Evolutionary conservation across 1,140 invertebrate genomes (phyloP).

Genomic region (Steinernema khuongi): DNA sequence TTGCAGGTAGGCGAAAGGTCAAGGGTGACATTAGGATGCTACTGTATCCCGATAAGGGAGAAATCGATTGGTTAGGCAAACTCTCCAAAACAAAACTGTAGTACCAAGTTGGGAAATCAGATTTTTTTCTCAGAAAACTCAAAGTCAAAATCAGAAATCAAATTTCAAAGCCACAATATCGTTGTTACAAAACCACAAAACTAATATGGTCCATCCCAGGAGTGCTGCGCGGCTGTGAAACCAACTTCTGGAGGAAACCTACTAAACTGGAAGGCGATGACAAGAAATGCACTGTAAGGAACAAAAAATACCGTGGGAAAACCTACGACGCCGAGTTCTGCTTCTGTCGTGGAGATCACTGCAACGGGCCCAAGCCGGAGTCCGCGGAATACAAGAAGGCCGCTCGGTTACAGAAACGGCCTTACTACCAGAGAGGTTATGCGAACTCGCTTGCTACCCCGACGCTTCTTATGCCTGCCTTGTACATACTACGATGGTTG

Average conservation of each 20-base stretch:
- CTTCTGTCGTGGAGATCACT: not conserved
- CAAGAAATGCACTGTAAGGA: not conserved
- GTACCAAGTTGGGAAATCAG: no score
- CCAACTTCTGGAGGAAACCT: not conserved
- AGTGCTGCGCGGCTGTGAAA: not conserved
- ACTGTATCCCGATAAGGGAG: no score
- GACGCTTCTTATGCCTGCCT: not conserved
- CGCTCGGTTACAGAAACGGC: not conserved
- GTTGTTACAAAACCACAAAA: not conserved
- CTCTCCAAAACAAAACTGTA: no score
- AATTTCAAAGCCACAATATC: no score
- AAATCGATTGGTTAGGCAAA: no score
- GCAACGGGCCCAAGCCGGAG: not conserved
- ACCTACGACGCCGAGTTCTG: not conserved
- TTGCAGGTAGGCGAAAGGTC: slow-evolving; percentile 5
- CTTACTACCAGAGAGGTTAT: not conserved
- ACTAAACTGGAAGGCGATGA: not conserved
- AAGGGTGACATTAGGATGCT: no score
- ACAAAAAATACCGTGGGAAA: not conserved
- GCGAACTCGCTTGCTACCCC: not conserved
- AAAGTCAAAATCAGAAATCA: no score
- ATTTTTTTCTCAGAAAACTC: no score
- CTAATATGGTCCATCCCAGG: not conserved
- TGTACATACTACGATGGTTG: not conserved
- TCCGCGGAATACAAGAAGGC: not conserved